Percentiles rank a stretch among this genome's conserved stretches.
Conservation (phyloP, 2,888 invertebrate species). For the Chromoteleia sp. region DNA sequence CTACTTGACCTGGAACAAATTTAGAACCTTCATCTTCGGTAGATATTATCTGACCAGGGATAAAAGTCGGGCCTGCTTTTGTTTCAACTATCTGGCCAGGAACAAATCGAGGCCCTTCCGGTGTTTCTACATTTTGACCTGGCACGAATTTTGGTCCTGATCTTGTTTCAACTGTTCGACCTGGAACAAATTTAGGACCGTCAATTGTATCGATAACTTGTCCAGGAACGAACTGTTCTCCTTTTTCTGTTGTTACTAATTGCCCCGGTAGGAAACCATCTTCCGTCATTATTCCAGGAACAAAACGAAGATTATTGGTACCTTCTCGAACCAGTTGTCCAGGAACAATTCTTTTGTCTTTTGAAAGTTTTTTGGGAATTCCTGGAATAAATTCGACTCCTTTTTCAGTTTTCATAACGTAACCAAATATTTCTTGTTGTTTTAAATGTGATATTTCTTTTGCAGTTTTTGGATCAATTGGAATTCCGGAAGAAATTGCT, state of each 20-base stretch:
- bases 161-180: slow-evolving; percentile 90
- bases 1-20: slow-evolving; percentile 88
- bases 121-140: slow-evolving; percentile 90
- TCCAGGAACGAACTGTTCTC: slow-evolving; percentile 90
- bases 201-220: slow-evolving; percentile 90
- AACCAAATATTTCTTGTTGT: slow-evolving; percentile 86
- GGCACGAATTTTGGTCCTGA: slow-evolving; percentile 89
- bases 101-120: slow-evolving; percentile 90
- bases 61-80: slow-evolving; percentile 90
- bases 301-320: slow-evolving; percentile 88
- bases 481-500: slow-evolving; percentile 86
- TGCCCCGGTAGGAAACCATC: slow-evolving; percentile 90
- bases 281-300: slow-evolving; percentile 89
- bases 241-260: slow-evolving; percentile 89
- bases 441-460: slow-evolving; percentile 85
- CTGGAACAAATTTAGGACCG: slow-evolving; percentile 91
- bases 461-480: slow-evolving; percentile 86
- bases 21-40: slow-evolving; percentile 86
- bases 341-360: slow-evolving; percentile 87
- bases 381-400: slow-evolving; percentile 89
- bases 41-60: slow-evolving; percentile 91
- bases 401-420: slow-evolving; percentile 88
- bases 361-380: slow-evolving; percentile 83
- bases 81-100: slow-evolving; percentile 92
- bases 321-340: slow-evolving; percentile 88